phyloP scores from a whole-genome alignment of 2,797 vertebrate genomes.

The Hybognathus amarus region DNA sequence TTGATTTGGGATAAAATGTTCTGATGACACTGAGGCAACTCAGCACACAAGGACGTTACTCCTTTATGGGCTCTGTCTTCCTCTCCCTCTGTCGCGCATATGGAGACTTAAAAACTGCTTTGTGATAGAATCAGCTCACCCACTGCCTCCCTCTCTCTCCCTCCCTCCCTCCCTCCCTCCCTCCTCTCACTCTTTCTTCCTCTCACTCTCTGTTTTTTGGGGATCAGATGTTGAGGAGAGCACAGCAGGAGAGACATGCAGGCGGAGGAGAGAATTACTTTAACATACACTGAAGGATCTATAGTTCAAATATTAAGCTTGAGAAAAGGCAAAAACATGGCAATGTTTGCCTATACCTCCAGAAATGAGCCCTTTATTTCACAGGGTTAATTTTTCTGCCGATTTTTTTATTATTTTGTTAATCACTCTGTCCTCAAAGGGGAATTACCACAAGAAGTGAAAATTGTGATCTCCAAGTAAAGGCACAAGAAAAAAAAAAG shows the following conservation, averaged over 20 bases:
- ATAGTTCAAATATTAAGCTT: conserved; percentile 33
- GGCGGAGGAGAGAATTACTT: conserved; percentile 59
- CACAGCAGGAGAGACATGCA: conserved; percentile 44
- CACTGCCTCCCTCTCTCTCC: conserved; percentile 42
- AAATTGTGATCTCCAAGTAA: neutral
- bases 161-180: conserved; percentile 43
- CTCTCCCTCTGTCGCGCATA: conserved; percentile 7
- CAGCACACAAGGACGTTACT: neutral
- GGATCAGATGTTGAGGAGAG: conserved; percentile 70
- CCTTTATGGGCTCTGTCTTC: conserved; percentile 39
- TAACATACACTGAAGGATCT: conserved; percentile 36
- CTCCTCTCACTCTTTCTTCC: conserved; percentile 37
- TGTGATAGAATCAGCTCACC: conserved; percentile 12
- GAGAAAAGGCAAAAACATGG: conserved; percentile 62
- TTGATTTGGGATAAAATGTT: neutral
- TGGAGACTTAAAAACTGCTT: conserved; percentile 35
- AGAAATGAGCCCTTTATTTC: conserved; percentile 42
- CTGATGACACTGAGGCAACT: neutral
- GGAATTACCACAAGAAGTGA: neutral
- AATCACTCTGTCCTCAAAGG: conserved; percentile 8
- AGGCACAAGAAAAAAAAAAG: too few species aligned
- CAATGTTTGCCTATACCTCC: conserved; percentile 46
- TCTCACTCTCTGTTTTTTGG: conserved; percentile 56
- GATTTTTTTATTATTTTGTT: neutral
- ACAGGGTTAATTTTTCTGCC: neutral